phyloP scores from a whole-genome alignment of 2,113 vertebrate genomes.

The Gymnorhina tibicen region DNA sequence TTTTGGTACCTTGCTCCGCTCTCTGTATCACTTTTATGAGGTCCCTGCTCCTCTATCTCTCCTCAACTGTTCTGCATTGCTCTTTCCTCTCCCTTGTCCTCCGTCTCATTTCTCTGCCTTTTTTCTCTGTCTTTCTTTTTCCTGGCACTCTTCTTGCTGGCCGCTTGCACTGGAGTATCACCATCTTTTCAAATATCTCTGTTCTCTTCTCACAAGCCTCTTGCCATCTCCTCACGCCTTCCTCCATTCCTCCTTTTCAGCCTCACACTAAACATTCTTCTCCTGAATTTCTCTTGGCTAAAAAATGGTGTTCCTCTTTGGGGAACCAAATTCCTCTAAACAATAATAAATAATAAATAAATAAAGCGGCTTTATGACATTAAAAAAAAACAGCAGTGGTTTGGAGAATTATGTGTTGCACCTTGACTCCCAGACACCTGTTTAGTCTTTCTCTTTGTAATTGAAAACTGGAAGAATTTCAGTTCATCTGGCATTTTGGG shows the following conservation, averaged over 20 bases:
- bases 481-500: not conserved
- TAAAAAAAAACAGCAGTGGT: rapidly evolving
- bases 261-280: not conserved
- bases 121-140: not conserved
- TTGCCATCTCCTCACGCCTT: not conserved
- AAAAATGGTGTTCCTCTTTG: not conserved
- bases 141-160: not conserved
- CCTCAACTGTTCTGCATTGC: not conserved
- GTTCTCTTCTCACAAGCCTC: not conserved
- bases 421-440: not conserved
- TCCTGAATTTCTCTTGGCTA: not conserved
- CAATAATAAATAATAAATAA: not conserved
- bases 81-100: not conserved
- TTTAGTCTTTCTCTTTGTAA: not conserved
- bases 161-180: not conserved
- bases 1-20: not conserved
- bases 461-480: not conserved
- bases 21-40: not conserved
- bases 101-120: not conserved
- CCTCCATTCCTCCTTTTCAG: not conserved
- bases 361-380: not conserved
- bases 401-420: not conserved
- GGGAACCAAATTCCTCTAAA: not conserved
- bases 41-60: not conserved
- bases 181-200: not conserved